Evolutionary conservation across 1,140 invertebrate genomes (phyloP).

Genomic region (Hylaeus anthracinus): DNA sequence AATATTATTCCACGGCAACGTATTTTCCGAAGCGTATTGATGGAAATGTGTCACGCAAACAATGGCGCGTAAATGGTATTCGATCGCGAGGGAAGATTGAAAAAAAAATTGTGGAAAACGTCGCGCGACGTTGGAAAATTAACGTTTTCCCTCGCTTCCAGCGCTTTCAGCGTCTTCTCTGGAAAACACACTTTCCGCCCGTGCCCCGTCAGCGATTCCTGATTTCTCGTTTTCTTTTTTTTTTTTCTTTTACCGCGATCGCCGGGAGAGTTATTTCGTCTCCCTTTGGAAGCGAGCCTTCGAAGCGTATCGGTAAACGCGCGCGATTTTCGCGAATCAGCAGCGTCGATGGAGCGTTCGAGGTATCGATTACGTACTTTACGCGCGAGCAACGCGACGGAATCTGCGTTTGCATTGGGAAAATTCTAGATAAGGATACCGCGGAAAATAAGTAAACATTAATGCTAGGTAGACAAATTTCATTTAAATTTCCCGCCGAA

Average conservation of each 20-base stretch:
- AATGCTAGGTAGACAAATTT: too few species aligned
- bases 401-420: too few species aligned
- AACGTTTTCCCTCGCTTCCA: neutral
- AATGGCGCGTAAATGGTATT: too few species aligned
- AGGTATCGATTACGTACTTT: too few species aligned
- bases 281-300: neutral
- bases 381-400: too few species aligned
- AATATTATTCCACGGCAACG: too few species aligned
- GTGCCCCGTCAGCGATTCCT: conserved; percentile 16
- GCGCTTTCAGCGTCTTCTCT: neutral
- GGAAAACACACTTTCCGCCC: conserved; percentile 4
- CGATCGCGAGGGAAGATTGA: neutral
- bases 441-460: too few species aligned
- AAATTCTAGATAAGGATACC: too few species aligned
- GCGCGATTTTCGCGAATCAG: conserved; percentile 20
- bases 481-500: too few species aligned
- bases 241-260: neutral
- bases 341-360: neutral
- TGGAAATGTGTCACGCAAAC: too few species aligned
- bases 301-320: conserved; percentile 35
- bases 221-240: neutral
- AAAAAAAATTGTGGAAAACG: too few species aligned
- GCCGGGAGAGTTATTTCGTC: conserved; percentile 9
- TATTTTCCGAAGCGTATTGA: too few species aligned
- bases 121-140: neutral